These are phyloP conservation scores for Fistularia commersonii DNA, from an alignment of 2,797 vertebrate genomes.

Conservation along the genomic window DNA sequence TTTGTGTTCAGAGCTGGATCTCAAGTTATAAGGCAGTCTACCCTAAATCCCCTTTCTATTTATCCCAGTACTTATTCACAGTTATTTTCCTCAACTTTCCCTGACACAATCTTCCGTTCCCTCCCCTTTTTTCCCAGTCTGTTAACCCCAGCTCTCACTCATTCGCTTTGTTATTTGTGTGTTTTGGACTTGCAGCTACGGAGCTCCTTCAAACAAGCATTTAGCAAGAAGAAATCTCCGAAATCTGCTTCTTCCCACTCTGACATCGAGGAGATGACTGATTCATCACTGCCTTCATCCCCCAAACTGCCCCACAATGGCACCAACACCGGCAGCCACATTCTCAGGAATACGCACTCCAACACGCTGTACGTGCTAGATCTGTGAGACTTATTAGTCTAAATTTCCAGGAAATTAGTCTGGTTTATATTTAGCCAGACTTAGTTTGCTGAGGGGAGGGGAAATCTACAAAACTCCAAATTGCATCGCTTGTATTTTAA, in stretches of 20 bases:
- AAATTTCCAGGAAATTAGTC: no score
- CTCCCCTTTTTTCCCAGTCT: neutral
- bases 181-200: slow-evolving; percentile 77
- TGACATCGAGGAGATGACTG: slow-evolving; percentile 98
- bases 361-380: slow-evolving; percentile 82
- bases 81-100: slow-evolving; percentile 26
- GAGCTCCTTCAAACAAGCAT: slow-evolving; percentile 99
- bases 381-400: no score
- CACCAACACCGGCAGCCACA: slow-evolving; percentile 69
- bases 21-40: slow-evolving; percentile 10
- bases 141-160: neutral
- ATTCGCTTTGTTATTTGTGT: slow-evolving; percentile 9
- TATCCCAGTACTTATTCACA: slow-evolving; percentile 28
- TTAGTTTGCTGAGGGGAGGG: no score
- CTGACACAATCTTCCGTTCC: slow-evolving; percentile 21
- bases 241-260: slow-evolving; percentile 98
- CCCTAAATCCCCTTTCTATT: slow-evolving; percentile 24
- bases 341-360: slow-evolving; percentile 91
- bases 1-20: slow-evolving; percentile 15
- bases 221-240: slow-evolving; percentile 97
- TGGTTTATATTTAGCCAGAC: no score
- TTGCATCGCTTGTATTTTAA: no score
- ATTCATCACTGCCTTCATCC: slow-evolving; percentile 91
- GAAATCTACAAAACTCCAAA: neutral
- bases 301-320: slow-evolving; percentile 91